Conservation (phyloP, 2,888 invertebrate genomes). For the Seira sanloemensis region DNA sequence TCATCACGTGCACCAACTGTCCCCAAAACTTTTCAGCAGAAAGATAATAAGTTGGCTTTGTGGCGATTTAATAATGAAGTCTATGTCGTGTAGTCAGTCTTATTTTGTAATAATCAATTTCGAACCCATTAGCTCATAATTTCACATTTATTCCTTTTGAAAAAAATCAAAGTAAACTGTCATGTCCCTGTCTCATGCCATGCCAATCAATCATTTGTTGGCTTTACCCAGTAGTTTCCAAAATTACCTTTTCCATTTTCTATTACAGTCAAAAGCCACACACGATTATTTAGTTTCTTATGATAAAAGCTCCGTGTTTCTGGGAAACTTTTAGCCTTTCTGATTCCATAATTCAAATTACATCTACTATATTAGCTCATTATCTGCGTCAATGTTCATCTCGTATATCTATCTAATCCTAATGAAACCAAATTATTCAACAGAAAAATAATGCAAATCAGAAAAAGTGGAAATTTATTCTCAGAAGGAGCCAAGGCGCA, state of each 20-base stretch:
- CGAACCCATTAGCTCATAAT: background rate
- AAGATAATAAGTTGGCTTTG: background rate
- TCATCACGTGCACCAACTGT: background rate
- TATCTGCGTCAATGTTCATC: too few species aligned
- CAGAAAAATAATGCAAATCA: slow-evolving; percentile 7
- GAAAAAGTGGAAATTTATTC: background rate
- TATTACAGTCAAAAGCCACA: background rate
- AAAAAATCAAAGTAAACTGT: slow-evolving; percentile 2
- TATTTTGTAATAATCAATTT: background rate
- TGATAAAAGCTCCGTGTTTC: background rate
- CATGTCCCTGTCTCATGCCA: slow-evolving; percentile 8
- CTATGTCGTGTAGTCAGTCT: background rate
- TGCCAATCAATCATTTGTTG: slow-evolving; percentile 7
- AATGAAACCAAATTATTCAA: slow-evolving; percentile 9
- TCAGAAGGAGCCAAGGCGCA: slow-evolving; percentile 1
- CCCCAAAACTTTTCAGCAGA: background rate
- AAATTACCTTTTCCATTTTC: too few species aligned
- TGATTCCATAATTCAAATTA: too few species aligned
- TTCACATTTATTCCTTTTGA: background rate
- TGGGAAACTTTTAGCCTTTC: background rate
- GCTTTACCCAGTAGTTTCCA: background rate
- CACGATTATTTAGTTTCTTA: too few species aligned
- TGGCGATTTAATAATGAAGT: background rate
- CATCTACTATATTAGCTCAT: too few species aligned
- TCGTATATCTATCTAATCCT: background rate